Conservation (phyloP, 2,888 invertebrate species). For the Sicus ferrugineus region DNA sequence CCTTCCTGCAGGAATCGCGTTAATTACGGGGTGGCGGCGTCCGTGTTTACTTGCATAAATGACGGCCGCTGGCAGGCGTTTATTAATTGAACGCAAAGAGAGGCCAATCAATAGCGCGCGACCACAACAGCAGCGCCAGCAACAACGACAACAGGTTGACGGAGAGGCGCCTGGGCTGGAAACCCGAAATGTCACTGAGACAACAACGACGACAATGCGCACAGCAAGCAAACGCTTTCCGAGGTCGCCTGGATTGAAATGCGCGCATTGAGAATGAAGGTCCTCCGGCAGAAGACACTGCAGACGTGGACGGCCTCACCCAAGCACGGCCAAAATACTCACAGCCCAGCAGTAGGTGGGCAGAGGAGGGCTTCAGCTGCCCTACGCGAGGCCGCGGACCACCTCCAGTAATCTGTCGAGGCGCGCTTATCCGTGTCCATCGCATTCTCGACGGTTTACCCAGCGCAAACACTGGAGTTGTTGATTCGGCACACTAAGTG, state of each 20-base stretch:
- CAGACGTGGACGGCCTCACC: too few species aligned
- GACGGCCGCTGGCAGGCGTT: not conserved
- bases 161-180: not conserved
- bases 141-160: not conserved
- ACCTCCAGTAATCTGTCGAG: too few species aligned
- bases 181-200: conserved; percentile 7
- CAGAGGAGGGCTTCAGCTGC: too few species aligned
- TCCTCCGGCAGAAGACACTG: too few species aligned
- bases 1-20: conserved; percentile 9
- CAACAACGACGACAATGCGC: too few species aligned
- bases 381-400: too few species aligned
- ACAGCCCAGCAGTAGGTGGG: too few species aligned
- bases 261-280: too few species aligned
- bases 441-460: not conserved
- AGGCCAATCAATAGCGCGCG: not conserved
- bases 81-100: conserved; percentile 21
- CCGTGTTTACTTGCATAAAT: conserved; percentile 18
- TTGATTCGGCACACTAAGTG: conserved; percentile 22
- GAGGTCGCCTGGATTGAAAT: not conserved
- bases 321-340: too few species aligned
- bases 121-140: not conserved
- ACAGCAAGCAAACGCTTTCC: too few species aligned
- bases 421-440: not conserved
- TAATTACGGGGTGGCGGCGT: conserved; percentile 19
- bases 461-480: conserved; percentile 7